Conservation (phyloP, 2,888 invertebrate genomes). For the Orthosia incerta region DNA sequence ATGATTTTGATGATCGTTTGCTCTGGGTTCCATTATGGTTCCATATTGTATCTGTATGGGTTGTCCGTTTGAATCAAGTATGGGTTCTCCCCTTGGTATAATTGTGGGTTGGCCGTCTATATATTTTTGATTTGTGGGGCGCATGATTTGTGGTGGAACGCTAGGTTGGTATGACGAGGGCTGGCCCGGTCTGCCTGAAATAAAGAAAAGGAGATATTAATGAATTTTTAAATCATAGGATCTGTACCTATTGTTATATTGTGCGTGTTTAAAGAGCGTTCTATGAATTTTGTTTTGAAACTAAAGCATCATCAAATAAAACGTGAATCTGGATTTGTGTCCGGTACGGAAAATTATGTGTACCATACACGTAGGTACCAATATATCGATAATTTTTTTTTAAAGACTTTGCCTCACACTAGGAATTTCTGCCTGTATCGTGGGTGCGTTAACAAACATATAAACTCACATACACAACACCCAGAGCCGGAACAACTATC, state of each 20-base stretch:
- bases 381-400: too few species aligned
- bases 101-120: background rate
- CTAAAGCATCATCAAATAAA: too few species aligned
- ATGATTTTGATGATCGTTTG: background rate
- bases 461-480: too few species aligned
- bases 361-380: too few species aligned
- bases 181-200: slow-evolving; percentile 47
- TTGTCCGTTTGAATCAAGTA: slow-evolving; percentile 1
- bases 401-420: too few species aligned
- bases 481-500: too few species aligned
- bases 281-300: too few species aligned
- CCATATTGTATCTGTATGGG: slow-evolving; percentile 14
- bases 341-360: too few species aligned
- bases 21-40: background rate
- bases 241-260: background rate
- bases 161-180: slow-evolving; percentile 68
- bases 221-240: too few species aligned
- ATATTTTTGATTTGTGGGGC: slow-evolving; percentile 18
- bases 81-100: slow-evolving; percentile 24
- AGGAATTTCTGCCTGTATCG: too few species aligned
- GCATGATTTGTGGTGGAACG: background rate
- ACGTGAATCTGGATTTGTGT: too few species aligned
- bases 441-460: too few species aligned
- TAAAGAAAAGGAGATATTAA: background rate
- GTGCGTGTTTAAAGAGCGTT: background rate